Base-by-base conservation (phyloP, 92 coral and sea anemone genomes). In the Porites rus region DNA sequence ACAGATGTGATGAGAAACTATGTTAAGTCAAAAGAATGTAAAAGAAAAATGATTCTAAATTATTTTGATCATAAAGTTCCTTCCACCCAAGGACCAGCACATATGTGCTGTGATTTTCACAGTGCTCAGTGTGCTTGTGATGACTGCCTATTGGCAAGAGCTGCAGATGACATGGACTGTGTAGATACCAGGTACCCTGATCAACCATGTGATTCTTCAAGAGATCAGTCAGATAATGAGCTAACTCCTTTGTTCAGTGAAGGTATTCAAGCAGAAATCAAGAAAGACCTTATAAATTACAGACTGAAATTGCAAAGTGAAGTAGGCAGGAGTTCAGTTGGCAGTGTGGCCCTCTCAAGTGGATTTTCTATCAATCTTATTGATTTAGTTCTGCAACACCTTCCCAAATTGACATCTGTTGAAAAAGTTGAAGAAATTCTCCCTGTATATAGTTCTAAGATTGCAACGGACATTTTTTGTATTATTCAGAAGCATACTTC, bases 11-110 rank as follows among this genome's bases (percentile, higher is more conserved):
- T 86, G 93, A 59, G 91, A 12, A 62, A 72, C 24, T 92, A 38
- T 87, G 93, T 87, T 14, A 25, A 68, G 12, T 22, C 80, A 12
- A 28, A 74, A 52, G 69, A 65, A 62, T 92, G 93, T 83, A 81
- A 86, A 52, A 78, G 93, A 16, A 25, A 92, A 59, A 59, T 86
- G 16, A 90, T 92, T 31, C 84, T 92, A 2, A 73, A 63, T 3
- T 83, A 92, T 77, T 92, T 92, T 83, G 91, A 71, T 22, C 75
- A 71, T 43, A 56, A 71, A 1, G 75, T 71, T 22, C 56, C 75
- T 21, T 10, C 14, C 43, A 71, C 12, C 18, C 74, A 69, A 69
- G 74, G 16, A 24, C 74, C 74, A 19, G 74, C 51, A 14, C 74
- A 69, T 51, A 69, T 14, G 17, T 69, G 74, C 51, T 69, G 74